A percentile compares a stretch with the other conserved stretches of the same genome.
These are phyloP conservation scores for Montipora sp. DNA, from an alignment of 64 coral and sea anemone genomes.

Conservation along the genomic window DNA sequence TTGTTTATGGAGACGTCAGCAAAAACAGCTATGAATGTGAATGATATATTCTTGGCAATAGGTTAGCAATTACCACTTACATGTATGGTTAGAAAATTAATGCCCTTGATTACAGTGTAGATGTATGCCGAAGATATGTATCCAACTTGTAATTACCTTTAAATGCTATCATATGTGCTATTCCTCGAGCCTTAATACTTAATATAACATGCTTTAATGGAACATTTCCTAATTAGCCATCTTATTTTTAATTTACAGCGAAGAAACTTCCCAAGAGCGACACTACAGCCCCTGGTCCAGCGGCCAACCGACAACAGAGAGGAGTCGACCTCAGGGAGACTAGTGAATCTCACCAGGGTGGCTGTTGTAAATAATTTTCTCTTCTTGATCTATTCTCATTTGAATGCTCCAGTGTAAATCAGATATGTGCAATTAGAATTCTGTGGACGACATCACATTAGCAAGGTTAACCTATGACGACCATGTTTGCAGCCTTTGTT, in stretches of 20 bases:
- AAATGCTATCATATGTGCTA: too few species aligned
- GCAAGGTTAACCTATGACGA: background rate
- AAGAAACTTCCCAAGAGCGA: slow-evolving; percentile 99
- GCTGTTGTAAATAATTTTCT: slow-evolving; percentile 94
- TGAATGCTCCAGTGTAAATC: slow-evolving; percentile 22
- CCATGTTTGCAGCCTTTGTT: background rate
- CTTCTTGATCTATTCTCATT: background rate
- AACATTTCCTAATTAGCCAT: too few species aligned
- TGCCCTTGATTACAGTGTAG: background rate
- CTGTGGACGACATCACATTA: background rate
- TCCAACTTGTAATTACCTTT: too few species aligned
- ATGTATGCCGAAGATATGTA: background rate
- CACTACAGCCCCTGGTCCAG: slow-evolving; percentile 68
- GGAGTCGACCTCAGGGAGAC: slow-evolving; percentile 89
- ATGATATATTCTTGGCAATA: slow-evolving; percentile 98
- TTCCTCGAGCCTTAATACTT: too few species aligned
- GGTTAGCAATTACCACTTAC: slow-evolving; percentile 36
- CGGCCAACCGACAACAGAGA: slow-evolving; percentile 61
- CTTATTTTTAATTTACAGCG: slow-evolving; percentile 61
- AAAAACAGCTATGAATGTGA: slow-evolving; percentile 99
- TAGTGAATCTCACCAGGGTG: slow-evolving; percentile 74
- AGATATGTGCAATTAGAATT: slow-evolving; percentile 6
- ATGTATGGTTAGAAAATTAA: background rate
- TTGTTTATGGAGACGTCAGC: slow-evolving; percentile 98
- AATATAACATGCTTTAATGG: too few species aligned